Conservation (phyloP, 2,888 invertebrate species). For the Drosophila colorata region DNA sequence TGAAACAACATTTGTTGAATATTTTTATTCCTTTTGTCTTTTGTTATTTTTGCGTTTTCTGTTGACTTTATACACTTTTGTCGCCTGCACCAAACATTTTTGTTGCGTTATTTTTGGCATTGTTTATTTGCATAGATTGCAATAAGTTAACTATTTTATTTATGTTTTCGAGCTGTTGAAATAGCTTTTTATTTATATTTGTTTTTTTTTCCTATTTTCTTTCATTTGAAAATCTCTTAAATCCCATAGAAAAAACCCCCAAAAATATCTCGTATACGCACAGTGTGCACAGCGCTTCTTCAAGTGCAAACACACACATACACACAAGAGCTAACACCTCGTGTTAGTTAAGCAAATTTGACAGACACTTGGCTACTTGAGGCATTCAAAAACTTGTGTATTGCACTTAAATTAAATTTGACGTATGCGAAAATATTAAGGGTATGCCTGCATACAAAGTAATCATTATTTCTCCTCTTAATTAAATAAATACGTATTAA, state of each 20-base stretch:
- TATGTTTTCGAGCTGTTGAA: conserved; percentile 4
- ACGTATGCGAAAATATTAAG: background rate
- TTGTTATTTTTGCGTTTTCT: conserved; percentile 8
- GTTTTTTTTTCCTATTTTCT: background rate
- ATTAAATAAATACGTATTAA: too few relatives aligned
- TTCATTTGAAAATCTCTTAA: conserved; percentile 12
- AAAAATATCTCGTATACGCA: conserved; percentile 37
- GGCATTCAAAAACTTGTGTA: background rate
- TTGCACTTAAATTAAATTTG: conserved; percentile 2
- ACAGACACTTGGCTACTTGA: conserved; percentile 1
- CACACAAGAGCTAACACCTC: conserved; percentile 16
- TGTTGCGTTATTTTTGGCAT: conserved; percentile 49
- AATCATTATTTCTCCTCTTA: background rate
- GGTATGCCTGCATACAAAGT: background rate
- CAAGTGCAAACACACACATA: background rate
- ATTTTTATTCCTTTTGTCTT: conserved; percentile 4
- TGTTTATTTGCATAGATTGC: conserved; percentile 47
- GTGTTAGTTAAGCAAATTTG: conserved; percentile 3
- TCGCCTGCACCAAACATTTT: conserved; percentile 29
- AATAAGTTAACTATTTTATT: conserved; percentile 42
- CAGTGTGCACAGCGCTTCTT: conserved; percentile 9
- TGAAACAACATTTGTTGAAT: conserved; percentile 33
- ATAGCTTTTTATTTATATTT: conserved; percentile 26
- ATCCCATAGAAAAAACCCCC: background rate
- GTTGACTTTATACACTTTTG: conserved; percentile 32